A percentile compares a stretch with the other conserved stretches of the same genome.
Evolutionary conservation across 2,797 vertebrate genomes (phyloP).

Genomic region (Crenichthys baileyi): DNA sequence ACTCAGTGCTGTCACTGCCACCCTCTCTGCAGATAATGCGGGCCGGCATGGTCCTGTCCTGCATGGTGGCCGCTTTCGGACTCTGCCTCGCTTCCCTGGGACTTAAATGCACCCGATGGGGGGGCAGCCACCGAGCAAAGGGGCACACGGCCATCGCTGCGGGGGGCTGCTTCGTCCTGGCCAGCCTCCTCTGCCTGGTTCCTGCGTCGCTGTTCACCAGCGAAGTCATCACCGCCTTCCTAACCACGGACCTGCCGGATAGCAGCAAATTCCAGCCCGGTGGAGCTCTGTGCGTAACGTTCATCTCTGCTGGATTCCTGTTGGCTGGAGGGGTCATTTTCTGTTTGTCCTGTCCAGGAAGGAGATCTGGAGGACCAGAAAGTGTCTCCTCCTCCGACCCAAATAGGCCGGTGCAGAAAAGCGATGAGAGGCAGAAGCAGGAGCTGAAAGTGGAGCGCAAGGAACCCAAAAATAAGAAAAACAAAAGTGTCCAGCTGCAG

Average conservation of each 20-base stretch:
- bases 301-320: slow-evolving; percentile 88
- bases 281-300: slow-evolving; percentile 89
- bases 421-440: slow-evolving; percentile 22
- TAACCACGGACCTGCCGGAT: slow-evolving; percentile 86
- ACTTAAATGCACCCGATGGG: slow-evolving; percentile 91
- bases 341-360: slow-evolving; percentile 85
- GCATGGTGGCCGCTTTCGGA: slow-evolving; percentile 84
- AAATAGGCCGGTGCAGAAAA: slow-evolving; percentile 5
- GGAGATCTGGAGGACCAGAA: slow-evolving; percentile 67
- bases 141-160: slow-evolving; percentile 85
- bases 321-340: slow-evolving; percentile 87
- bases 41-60: slow-evolving; percentile 91
- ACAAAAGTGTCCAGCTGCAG: slow-evolving; percentile 46
- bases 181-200: slow-evolving; percentile 84
- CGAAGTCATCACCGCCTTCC: slow-evolving; percentile 86
- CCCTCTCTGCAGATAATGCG: slow-evolving; percentile 86
- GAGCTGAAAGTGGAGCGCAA: slow-evolving; percentile 33
- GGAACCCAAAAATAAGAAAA: slow-evolving; percentile 1
- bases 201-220: slow-evolving; percentile 91
- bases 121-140: slow-evolving; percentile 86
- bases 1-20: slow-evolving; percentile 87
- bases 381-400: slow-evolving; percentile 52
- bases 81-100: slow-evolving; percentile 87
- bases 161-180: slow-evolving; percentile 86
- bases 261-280: slow-evolving; percentile 90